Base-by-base conservation (phyloP, 2,888 invertebrate species). In the Eilema depressum region DNA sequence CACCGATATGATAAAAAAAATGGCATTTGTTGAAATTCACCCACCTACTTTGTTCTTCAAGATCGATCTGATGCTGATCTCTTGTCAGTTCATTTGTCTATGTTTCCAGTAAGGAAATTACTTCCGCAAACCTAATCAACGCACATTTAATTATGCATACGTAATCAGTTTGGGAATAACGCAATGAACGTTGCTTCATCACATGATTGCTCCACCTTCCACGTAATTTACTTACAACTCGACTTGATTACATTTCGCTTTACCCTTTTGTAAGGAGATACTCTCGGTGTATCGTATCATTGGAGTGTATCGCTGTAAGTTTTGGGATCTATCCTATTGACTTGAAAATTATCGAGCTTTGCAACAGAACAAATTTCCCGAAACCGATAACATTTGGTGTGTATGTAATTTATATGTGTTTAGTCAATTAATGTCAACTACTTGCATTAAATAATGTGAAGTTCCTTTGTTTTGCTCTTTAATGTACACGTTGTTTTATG, bases 101-200 rank as follows among this genome's bases (percentile, higher is more conserved):
- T 47, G 47, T 53, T 53, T n/a, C 8, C 53, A 47, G 47, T 53
- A 53, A 8, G 0, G 17, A 20, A 47, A 47, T 47, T 47, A 47
- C 47, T 5, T 47, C 47, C 3, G 17, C 17, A 47, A 47, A 47
- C 20, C 47, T n/a, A 53, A n/a, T 53, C 53, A n/a, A 53, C 53
- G n/a, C 53, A 53, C n/a, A 53, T 53, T 53, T 53, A n/a, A 53
- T 53, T 53, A 53, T 53, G 53, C 53, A n/a, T n/a, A 53, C 53
- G n/a, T 53, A n/a, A n/a, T n/a, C n/a, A 53, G 53, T 53, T 53
- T 53, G 53, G n/a, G 53, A 53, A 53, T 53, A 53, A 53, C 53
- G 53, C 53, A n/a, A 53, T 53, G n/a, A n/a, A 53, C 0, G n/a
- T 53, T 53, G 8, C 53, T 53, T 53, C 20, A n/a, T 53, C n/a